phyloP scores from a whole-genome alignment of 2,797 vertebrate genomes.

The Salmo trutta region DNA sequence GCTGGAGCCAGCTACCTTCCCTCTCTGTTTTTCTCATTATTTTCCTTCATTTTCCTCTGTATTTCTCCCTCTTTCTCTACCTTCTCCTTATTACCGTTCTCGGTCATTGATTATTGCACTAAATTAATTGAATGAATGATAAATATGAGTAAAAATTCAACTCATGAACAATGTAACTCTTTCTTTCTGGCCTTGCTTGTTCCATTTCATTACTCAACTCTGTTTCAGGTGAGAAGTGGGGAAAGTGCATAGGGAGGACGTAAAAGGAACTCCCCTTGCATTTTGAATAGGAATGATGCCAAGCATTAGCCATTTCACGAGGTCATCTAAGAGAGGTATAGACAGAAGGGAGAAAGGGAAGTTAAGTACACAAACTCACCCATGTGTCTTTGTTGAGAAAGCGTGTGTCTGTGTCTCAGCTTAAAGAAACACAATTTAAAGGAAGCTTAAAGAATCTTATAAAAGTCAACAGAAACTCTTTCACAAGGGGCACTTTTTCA shows the following conservation, averaged over 20 bases:
- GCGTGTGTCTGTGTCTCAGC: not conserved
- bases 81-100: slow-evolving; percentile 78
- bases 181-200: slow-evolving; percentile 68
- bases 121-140: slow-evolving; percentile 86
- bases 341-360: too few species aligned
- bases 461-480: not conserved
- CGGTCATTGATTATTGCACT: slow-evolving; percentile 88
- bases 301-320: too few species aligned
- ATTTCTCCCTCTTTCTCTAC: slow-evolving; percentile 38
- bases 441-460: not conserved
- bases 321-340: too few species aligned
- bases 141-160: slow-evolving; percentile 80
- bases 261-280: slow-evolving; percentile 31
- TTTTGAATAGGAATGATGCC: too few species aligned
- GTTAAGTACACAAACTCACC: not conserved
- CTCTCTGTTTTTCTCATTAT: slow-evolving; percentile 2
- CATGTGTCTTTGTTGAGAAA: not conserved
- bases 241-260: slow-evolving; percentile 16
- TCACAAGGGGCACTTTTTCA: not conserved
- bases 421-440: not conserved
- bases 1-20: not conserved
- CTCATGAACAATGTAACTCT: slow-evolving; percentile 85
- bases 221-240: slow-evolving; percentile 41
- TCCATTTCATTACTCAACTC: slow-evolving; percentile 68
- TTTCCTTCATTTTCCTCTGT: not conserved